These are phyloP conservation scores for Petrophora chlorosata DNA, from an alignment of 2,888 invertebrate genomes.

Conservation along the genomic window DNA sequence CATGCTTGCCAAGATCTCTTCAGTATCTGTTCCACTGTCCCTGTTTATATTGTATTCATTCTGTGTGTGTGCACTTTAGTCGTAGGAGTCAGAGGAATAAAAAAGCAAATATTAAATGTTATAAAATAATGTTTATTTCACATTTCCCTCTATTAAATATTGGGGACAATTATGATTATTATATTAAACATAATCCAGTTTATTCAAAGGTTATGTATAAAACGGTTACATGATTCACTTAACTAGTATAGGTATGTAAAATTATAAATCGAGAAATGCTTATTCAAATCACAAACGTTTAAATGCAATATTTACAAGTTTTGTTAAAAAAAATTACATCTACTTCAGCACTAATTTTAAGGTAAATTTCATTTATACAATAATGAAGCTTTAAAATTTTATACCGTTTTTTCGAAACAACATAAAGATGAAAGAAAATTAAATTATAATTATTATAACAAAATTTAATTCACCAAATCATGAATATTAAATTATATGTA, in stretches of 20 bases:
- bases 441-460: conserved; percentile 29
- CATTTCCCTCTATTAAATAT: conserved; percentile 56
- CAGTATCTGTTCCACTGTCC: too few relatives aligned
- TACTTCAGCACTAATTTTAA: conserved; percentile 42
- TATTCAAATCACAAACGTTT: conserved; percentile 73
- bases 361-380: conserved; percentile 49
- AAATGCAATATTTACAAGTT: conserved; percentile 80
- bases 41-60: too few relatives aligned
- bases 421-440: conserved; percentile 51
- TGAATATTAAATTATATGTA: conserved; percentile 38
- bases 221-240: conserved; percentile 71
- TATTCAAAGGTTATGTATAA: conserved; percentile 46
- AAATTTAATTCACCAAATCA: conserved; percentile 41
- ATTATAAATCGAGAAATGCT: conserved; percentile 49
- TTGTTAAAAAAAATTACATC: conserved; percentile 38
- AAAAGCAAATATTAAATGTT: conserved; percentile 37
- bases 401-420: conserved; percentile 61
- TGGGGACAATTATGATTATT: conserved; percentile 51
- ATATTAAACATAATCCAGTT: conserved; percentile 72
- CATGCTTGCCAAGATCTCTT: too few relatives aligned
- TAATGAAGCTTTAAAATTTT: conserved; percentile 46
- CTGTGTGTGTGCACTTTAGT: too few relatives aligned
- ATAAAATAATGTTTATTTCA: conserved; percentile 77
- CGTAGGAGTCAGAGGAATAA: background rate
- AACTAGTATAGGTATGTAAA: conserved; percentile 56